phyloP scores from a whole-genome alignment of 1,140 invertebrate species.

The Gonatopus flavifemur region DNA sequence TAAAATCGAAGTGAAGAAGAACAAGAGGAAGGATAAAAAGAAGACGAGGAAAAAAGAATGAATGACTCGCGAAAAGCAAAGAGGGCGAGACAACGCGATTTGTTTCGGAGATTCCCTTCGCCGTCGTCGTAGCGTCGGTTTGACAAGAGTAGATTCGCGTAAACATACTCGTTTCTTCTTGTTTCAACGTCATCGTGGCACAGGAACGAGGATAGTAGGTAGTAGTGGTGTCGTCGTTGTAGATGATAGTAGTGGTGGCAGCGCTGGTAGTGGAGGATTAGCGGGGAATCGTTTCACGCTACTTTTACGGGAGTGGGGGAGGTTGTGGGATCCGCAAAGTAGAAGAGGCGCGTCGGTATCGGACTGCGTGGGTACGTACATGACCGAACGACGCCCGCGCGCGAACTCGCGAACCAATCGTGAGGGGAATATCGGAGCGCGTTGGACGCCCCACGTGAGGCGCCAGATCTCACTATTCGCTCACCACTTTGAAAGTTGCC shows the following conservation, averaged over 20 bases:
- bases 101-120: conserved; percentile 55
- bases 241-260: conserved; percentile 13
- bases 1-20: conserved; percentile 11
- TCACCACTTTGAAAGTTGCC: neutral
- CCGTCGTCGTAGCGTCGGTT: too few relatives aligned
- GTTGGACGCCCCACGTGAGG: conserved; percentile 6
- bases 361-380: conserved; percentile 18
- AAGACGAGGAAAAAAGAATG: too few relatives aligned
- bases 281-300: conserved; percentile 33
- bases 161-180: conserved; percentile 56
- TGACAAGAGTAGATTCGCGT: conserved; percentile 58
- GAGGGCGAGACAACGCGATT: conserved; percentile 32
- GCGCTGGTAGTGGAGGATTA: conserved; percentile 2
- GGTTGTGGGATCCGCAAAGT: too few relatives aligned
- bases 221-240: conserved; percentile 10
- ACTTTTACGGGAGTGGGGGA: conserved; percentile 22
- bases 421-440: neutral
- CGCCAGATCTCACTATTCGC: conserved; percentile 19
- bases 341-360: conserved; percentile 15
- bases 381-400: conserved; percentile 23
- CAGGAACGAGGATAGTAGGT: neutral
- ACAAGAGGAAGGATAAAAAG: neutral
- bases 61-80: too few relatives aligned
- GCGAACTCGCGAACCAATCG: conserved; percentile 23
- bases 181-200: conserved; percentile 28